Evolutionary conservation across 2,113 vertebrate species (phyloP).

Genomic region (Hylia prasina): DNA sequence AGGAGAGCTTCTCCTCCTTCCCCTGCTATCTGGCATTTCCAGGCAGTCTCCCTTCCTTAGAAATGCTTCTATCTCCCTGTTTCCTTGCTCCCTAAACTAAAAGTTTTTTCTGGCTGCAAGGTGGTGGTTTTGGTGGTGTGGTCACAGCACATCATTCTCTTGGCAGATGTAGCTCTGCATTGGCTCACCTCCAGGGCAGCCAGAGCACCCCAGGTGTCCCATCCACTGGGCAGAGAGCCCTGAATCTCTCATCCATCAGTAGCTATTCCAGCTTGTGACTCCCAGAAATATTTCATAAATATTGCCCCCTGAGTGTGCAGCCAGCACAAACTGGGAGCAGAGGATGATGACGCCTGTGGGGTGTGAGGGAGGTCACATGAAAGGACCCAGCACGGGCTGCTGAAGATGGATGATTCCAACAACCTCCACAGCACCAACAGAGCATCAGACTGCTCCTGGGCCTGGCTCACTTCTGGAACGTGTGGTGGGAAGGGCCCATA

Average conservation of each 20-base stretch:
- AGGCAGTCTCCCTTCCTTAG: background rate
- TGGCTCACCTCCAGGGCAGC: background rate
- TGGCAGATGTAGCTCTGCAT: background rate
- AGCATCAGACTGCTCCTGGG: background rate
- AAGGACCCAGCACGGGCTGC: background rate
- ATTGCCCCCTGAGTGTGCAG: background rate
- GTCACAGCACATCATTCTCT: background rate
- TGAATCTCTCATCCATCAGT: accelerated
- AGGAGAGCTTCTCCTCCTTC: background rate
- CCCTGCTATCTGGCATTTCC: background rate
- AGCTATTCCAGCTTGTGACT: background rate
- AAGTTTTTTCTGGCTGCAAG: background rate
- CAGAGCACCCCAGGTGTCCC: background rate
- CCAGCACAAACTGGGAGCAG: background rate
- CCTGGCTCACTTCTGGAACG: background rate
- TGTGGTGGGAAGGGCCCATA: background rate
- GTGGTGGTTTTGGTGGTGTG: background rate
- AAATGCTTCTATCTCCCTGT: background rate
- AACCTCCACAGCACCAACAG: background rate
- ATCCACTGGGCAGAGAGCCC: background rate
- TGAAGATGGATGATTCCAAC: accelerated
- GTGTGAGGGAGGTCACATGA: background rate
- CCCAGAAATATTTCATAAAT: background rate
- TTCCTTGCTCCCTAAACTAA: background rate
- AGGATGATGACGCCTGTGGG: accelerated